Evolutionary conservation across 2,888 invertebrate genomes (phyloP), one percentile per base, ranked within the genome.

Genomic region (Hylaea fasciaria): DNA sequence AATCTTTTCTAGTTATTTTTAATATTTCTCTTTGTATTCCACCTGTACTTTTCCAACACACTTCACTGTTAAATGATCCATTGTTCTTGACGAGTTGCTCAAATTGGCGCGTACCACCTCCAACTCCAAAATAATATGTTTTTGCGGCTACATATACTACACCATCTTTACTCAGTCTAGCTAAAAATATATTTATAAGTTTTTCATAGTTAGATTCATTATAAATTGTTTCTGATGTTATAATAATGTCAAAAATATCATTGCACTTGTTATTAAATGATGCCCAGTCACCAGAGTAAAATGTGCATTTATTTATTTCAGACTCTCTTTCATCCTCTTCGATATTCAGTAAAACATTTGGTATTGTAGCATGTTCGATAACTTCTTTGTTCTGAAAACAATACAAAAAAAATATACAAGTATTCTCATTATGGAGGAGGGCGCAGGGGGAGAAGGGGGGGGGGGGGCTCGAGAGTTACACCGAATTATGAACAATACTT

Each of bases 161-260:
- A 41, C 97, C 98, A 82, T 85, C 78, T 57, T 83, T 81, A 68
- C 93, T 94, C 48, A 97, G 87, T 71, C 93, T 93, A 44, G 90
- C 83, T 74, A 93, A 88, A 74, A 98, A 95, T 17, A 97, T 85
- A 44, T 93, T 79, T 54, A 96, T 92, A 0, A 99, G 88, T 81
- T 97, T 97, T 22, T 86, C 77, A 80, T 98, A 96, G 86, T 97
- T 97, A 0, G 93, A 87, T 41, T 94, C 87, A 87, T 98, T 98
- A 77, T 97, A 97, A 80, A 99, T 98, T 0, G 99, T 99, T 91
- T 99, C 99, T 13, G 97, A 96, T 8, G 98, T 96, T 13, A 99
- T 89, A 73, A 99, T 98, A 5, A 95, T 77, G 82, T 99, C 97
- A 91, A 95, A 99, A 70, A 94, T 12, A 48, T 77, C 94, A 58